Conservation (phyloP, 2,888 invertebrate genomes). For the Heliconius hortense region DNA sequence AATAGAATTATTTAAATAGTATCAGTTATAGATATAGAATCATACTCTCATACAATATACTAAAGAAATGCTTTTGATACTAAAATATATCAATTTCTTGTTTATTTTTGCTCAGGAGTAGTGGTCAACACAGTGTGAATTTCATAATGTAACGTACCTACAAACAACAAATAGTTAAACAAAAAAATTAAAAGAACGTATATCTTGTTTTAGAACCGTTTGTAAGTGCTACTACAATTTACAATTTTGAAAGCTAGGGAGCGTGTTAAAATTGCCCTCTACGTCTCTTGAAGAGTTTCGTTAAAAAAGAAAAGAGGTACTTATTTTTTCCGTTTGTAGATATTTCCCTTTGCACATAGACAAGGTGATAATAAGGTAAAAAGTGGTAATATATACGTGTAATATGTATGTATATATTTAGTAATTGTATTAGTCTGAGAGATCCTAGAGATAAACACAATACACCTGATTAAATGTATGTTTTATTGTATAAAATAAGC, state of each 20-base stretch:
- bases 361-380: neutral
- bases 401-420: too few species aligned
- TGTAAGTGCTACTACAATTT: neutral
- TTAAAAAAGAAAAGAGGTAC: neutral
- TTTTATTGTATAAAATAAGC: too few species aligned
- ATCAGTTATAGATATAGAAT: neutral
- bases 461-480: too few species aligned
- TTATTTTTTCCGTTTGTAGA: neutral
- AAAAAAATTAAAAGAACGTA: too few species aligned
- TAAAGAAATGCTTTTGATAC: neutral
- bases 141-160: too few species aligned
- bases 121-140: neutral
- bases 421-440: too few species aligned
- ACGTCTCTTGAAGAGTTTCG: neutral
- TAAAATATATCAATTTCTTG: too few species aligned
- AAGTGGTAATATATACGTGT: too few species aligned
- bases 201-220: neutral
- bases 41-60: too few species aligned
- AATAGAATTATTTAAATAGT: neutral
- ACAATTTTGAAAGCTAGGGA: neutral
- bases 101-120: neutral
- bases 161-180: too few species aligned
- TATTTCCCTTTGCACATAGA: neutral
- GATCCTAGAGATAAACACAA: too few species aligned
- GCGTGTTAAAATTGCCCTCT: conserved; percentile 10